Conservation (phyloP, 2,888 invertebrate species). For the Caradrina clavipalpis region DNA sequence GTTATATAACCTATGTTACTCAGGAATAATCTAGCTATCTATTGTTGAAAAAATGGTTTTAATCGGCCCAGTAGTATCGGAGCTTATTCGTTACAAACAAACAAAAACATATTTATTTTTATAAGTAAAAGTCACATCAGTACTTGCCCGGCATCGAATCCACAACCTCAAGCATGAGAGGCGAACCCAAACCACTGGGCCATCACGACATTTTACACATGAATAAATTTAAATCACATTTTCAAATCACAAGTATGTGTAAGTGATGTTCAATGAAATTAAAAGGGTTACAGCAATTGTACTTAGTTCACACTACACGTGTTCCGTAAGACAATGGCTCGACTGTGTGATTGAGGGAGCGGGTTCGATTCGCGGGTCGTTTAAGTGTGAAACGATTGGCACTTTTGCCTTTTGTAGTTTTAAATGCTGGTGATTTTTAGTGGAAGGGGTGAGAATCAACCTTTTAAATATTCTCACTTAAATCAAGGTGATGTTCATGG, state of each 20-base stretch:
- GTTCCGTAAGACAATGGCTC: slow-evolving; percentile 42
- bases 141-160: too few relatives aligned
- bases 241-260: slow-evolving; percentile 2
- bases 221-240: slow-evolving; percentile 8
- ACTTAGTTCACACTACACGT: slow-evolving; percentile 50
- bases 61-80: too few relatives aligned
- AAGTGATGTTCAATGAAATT: slow-evolving; percentile 16
- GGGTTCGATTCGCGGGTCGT: slow-evolving; percentile 44
- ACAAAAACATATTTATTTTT: too few relatives aligned
- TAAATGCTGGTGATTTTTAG: background rate
- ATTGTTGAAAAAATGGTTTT: too few relatives aligned
- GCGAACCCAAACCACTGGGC: too few relatives aligned
- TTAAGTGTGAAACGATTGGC: slow-evolving; percentile 41
- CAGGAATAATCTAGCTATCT: too few relatives aligned
- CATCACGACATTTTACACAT: background rate
- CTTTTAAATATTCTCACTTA: background rate
- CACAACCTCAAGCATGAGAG: too few relatives aligned
- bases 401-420: slow-evolving; percentile 20
- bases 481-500: too few relatives aligned
- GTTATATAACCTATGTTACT: too few relatives aligned
- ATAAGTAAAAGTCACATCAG: too few relatives aligned
- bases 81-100: too few relatives aligned
- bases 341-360: slow-evolving; percentile 23
- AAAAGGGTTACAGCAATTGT: slow-evolving; percentile 28
- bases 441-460: slow-evolving; percentile 22